Percentiles rank a stretch among this genome's conserved stretches.
Conservation (phyloP, 1,140 invertebrate genomes). For the Trypoxylus dichotomus region DNA sequence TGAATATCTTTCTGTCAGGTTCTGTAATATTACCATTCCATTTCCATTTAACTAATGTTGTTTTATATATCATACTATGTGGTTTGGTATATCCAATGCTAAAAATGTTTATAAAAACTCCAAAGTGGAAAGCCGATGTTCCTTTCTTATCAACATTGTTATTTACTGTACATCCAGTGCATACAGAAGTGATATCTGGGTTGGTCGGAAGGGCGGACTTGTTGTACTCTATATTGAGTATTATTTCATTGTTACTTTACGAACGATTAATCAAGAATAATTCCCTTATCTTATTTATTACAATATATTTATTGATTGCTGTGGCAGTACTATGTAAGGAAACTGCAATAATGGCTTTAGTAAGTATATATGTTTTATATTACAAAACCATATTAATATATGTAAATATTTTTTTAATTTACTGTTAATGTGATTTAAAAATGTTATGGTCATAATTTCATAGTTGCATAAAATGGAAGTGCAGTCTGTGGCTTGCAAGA, state of each 20-base stretch:
- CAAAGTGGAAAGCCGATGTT: constrained; percentile 46
- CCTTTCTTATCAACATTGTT: constrained; percentile 62
- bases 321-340: constrained; percentile 89
- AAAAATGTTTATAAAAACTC: constrained; percentile 51
- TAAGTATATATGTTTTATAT: constrained; percentile 58
- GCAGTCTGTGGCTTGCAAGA: too few relatives aligned
- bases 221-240: constrained; percentile 77
- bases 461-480: too few relatives aligned
- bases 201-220: constrained; percentile 94
- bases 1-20: constrained; percentile 50
- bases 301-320: constrained; percentile 58
- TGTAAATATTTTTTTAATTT: too few relatives aligned
- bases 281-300: constrained; percentile 46
- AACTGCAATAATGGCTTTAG: constrained; percentile 86
- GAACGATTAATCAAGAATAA: constrained; percentile 50
- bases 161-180: constrained; percentile 93
- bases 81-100: constrained; percentile 61
- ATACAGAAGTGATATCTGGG: constrained; percentile 95
- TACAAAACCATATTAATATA: too few relatives aligned
- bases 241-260: constrained; percentile 70
- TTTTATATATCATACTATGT: constrained; percentile 69
- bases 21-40: constrained; percentile 62
- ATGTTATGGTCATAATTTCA: too few relatives aligned
- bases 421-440: too few relatives aligned
- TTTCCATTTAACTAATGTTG: constrained; percentile 74